A percentile compares a stretch with the other conserved stretches of the same genome.
phyloP scores from a whole-genome alignment of 2,113 vertebrate genomes.

The zebrafish (Danio rerio) region DNA sequence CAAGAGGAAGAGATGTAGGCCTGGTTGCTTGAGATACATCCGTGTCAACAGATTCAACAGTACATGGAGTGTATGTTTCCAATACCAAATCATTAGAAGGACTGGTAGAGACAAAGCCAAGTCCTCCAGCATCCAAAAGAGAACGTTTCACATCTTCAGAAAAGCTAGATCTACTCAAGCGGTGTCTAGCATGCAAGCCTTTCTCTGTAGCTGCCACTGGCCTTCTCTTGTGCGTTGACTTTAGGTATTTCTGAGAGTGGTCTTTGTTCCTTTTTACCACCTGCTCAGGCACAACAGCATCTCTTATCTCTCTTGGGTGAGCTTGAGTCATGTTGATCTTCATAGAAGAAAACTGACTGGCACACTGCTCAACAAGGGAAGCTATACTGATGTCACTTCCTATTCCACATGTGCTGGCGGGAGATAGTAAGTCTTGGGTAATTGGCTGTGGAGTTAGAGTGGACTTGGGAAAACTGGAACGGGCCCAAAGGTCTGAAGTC shows the following conservation, averaged over 20 bases:
- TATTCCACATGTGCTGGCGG: slow-evolving; percentile 59
- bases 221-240: slow-evolving; percentile 50
- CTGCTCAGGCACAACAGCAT: not conserved
- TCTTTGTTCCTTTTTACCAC: slow-evolving; percentile 29
- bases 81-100: slow-evolving; percentile 38
- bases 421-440: slow-evolving; percentile 53
- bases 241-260: slow-evolving; percentile 43
- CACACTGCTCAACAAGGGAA: slow-evolving; percentile 71
- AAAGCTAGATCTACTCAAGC: not conserved
- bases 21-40: slow-evolving; percentile 38
- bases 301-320: slow-evolving; percentile 28
- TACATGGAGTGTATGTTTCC: slow-evolving; percentile 16
- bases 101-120: slow-evolving; percentile 38
- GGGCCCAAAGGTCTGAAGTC: slow-evolving; percentile 58
- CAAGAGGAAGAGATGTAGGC: slow-evolving; percentile 57
- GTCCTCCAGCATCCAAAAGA: not conserved
- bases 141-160: slow-evolving; percentile 7
- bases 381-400: slow-evolving; percentile 66
- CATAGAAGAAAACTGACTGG: slow-evolving; percentile 74
- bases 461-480: slow-evolving; percentile 36
- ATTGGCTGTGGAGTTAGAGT: slow-evolving; percentile 45
- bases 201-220: not conserved
- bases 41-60: not conserved
- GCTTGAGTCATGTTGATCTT: slow-evolving; percentile 62
- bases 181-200: not conserved